Evolutionary conservation across 2,888 invertebrate species (phyloP), one percentile per base, ranked within the genome.

Genomic region (Lithodes maja): DNA sequence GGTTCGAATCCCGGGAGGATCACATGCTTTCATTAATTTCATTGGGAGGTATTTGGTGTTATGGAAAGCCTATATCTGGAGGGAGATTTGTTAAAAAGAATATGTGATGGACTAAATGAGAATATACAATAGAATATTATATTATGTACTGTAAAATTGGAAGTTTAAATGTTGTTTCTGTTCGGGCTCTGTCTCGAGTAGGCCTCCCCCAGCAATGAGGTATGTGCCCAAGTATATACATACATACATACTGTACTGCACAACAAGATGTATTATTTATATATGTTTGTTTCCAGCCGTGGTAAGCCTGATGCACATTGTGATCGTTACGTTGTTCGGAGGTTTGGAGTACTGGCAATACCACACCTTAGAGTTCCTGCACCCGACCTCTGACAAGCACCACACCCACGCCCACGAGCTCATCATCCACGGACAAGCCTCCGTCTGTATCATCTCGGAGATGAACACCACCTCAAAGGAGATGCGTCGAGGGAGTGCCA

Each of bases 401-500:
- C 85, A 85, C 69, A 50, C 49, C 1, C 85, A 85, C 85, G 50
- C 78, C 79, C 85, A 85, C 79, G 85, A 85, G 53, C 85, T 85
- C 61, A 85, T 85, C 85, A 85, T 85, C 69, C 85, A 85, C 79
- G 85, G 85, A 0, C 69, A 85, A n/a, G 79, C 85, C 69, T 85
- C 78, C 69, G 85, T 85, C 49, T 85, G 85, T 3, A 85, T 85
- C 69, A 85, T 85, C 53, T 79, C 85, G 17, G 85, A 85, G 17
- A 78, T 85, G 79, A 85, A 77, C 17, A n/a, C 17, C 33, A n/a
- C 3, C 53, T 3, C 12, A 7, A 78, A 82, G 50, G 50, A 33
- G 15, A 15, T 50, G 2, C 50, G 81, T 3, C 52, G 81, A 33
- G 50, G 61, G 2, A 82, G 81, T 50, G 71, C 15, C 71, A n/a